phyloP scores from a whole-genome alignment of 2,797 vertebrate genomes.

The Pygocentrus nattereri region DNA sequence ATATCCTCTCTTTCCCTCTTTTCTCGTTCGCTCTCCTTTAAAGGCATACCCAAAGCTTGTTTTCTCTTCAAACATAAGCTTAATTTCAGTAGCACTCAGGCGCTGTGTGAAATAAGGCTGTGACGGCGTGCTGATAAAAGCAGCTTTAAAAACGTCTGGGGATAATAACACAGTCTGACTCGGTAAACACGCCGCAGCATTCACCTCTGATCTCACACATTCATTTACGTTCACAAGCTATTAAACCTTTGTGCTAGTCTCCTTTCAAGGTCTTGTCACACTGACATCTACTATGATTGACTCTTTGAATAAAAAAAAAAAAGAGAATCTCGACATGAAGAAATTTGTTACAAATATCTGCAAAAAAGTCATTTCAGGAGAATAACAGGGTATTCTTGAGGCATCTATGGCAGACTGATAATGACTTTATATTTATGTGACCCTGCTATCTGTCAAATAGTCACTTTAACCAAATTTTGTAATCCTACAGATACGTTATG shows the following conservation, averaged over 20 bases:
- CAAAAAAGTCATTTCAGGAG: neutral
- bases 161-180: constrained; percentile 32
- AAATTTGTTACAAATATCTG: neutral
- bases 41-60: constrained; percentile 38
- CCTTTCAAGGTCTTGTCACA: constrained; percentile 2
- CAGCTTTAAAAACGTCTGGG: constrained; percentile 4
- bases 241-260: constrained; percentile 9
- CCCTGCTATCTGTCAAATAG: neutral
- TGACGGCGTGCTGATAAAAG: constrained; percentile 24
- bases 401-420: neutral
- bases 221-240: constrained; percentile 19
- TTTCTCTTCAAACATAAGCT: constrained; percentile 39
- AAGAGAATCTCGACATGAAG: neutral
- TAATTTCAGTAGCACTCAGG: constrained; percentile 31
- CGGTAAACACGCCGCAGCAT: neutral
- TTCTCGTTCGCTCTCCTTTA: neutral
- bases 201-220: constrained; percentile 9
- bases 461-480: neutral
- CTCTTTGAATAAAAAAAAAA: neutral
- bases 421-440: neutral
- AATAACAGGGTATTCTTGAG: neutral
- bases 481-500: neutral
- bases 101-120: constrained; percentile 29
- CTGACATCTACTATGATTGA: neutral
- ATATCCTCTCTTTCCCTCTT: neutral